Evolutionary conservation across 2,888 invertebrate genomes (phyloP).

Genomic region (Limnephilus rhombicus): DNA sequence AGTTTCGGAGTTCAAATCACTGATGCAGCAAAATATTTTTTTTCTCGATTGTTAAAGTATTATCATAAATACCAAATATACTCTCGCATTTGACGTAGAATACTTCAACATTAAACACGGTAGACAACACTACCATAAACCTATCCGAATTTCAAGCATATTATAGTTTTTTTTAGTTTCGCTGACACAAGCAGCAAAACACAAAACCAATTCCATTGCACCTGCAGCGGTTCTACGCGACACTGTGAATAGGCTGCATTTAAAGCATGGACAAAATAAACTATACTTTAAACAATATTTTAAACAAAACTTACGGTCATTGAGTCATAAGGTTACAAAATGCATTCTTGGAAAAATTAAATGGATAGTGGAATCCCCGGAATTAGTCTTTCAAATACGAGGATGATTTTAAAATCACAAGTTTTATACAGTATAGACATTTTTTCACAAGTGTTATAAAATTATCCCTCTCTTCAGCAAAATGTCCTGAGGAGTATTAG

Average conservation of each 20-base stretch:
- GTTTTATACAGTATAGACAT: too few species aligned
- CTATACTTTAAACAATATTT: too few species aligned
- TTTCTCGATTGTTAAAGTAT: neutral
- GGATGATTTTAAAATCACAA: too few species aligned
- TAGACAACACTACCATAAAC: neutral
- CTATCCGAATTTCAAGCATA: conserved; percentile 12
- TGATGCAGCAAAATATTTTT: neutral
- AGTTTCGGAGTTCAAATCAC: neutral
- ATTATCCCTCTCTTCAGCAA: too few species aligned
- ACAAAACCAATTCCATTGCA: conserved; percentile 53
- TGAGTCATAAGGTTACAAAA: too few species aligned
- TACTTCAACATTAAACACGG: neutral
- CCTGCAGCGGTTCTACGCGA: conserved; percentile 20
- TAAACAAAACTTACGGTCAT: too few species aligned
- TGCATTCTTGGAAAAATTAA: too few species aligned
- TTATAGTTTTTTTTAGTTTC: conserved; percentile 42
- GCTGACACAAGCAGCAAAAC: conserved; percentile 45
- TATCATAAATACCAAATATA: neutral
- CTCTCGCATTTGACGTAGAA: neutral
- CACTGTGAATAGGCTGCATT: neutral
- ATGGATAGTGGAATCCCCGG: too few species aligned
- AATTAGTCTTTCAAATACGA: too few species aligned
- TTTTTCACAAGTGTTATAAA: too few species aligned
- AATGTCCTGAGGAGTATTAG: too few species aligned
- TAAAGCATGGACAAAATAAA: neutral